Conservation (phyloP, 92 coral and sea anemone species). For the Siderastrea radians region DNA sequence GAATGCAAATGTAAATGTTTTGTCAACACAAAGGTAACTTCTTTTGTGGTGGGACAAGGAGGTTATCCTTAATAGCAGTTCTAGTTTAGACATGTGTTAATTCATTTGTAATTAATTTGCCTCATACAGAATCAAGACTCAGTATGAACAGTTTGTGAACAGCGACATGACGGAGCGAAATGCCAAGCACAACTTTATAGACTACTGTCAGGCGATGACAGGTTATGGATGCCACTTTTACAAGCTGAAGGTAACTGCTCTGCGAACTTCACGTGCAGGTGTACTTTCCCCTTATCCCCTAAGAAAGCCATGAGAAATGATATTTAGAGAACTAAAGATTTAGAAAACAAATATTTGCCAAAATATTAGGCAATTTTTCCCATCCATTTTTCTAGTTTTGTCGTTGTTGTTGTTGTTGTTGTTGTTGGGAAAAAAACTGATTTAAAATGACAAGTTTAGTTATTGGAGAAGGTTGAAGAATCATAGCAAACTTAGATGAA, state of each 20-base stretch:
- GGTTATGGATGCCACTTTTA: slow-evolving; percentile 96
- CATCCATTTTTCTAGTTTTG: no score
- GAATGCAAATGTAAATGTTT: neutral
- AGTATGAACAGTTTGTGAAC: slow-evolving; percentile 81
- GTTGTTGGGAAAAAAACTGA: no score
- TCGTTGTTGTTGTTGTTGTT: no score
- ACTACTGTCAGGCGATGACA: slow-evolving; percentile 90
- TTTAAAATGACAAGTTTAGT: no score
- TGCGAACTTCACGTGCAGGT: no score
- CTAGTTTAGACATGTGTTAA: no score
- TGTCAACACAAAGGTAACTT: neutral
- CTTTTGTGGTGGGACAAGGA: no score
- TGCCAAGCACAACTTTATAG: slow-evolving; percentile 95
- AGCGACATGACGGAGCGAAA: slow-evolving; percentile 87
- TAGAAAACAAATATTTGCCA: no score
- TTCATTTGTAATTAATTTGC: neutral
- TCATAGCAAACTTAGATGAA: no score
- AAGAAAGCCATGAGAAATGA: neutral
- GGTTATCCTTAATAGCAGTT: no score
- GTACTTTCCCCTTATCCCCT: neutral
- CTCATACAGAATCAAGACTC: slow-evolving; percentile 75
- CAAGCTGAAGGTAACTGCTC: slow-evolving; percentile 80
- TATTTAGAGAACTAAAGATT: neutral
- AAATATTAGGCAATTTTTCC: no score
- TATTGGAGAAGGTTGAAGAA: no score